A percentile compares a stretch with the other conserved stretches of the same genome.
These are phyloP conservation scores for Magallana angulata DNA, from an alignment of 1,140 invertebrate species.

Conservation along the genomic window DNA sequence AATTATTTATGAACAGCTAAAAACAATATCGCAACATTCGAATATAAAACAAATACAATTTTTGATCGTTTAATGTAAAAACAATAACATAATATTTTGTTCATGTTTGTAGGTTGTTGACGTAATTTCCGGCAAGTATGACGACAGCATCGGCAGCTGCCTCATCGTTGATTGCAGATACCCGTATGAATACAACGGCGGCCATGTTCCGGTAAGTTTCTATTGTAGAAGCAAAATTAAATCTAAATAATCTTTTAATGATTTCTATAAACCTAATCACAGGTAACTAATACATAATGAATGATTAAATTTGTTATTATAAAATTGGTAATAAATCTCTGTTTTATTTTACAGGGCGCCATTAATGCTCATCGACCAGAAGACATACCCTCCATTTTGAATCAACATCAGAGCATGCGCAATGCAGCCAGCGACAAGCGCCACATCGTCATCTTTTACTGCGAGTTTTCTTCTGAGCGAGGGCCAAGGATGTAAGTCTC, in stretches of 20 bases:
- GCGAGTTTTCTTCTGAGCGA: constrained; percentile 97
- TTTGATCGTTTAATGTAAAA: neutral
- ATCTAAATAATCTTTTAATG: neutral
- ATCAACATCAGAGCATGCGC: neutral
- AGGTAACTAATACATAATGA: too few relatives aligned
- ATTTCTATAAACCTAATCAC: neutral
- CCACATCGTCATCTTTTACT: constrained; percentile 96
- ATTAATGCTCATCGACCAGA: constrained; percentile 9
- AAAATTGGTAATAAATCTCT: too few relatives aligned
- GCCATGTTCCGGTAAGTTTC: constrained; percentile 87
- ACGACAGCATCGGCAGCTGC: constrained; percentile 60
- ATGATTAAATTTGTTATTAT: too few relatives aligned
- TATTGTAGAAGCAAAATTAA: too few relatives aligned
- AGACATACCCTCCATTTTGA: neutral
- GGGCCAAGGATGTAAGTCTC: constrained; percentile 90
- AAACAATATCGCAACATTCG: too few relatives aligned
- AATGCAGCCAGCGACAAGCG: constrained; percentile 75
- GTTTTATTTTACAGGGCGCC: constrained; percentile 11
- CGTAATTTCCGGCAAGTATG: constrained; percentile 63
- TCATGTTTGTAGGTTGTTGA: constrained; percentile 14
- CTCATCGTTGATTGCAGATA: constrained; percentile 85
- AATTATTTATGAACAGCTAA: too few relatives aligned
- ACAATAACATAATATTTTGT: too few relatives aligned
- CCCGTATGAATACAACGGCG: constrained; percentile 97
- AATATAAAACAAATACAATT: neutral